Evolutionary conservation across 2,113 vertebrate genomes (phyloP), one percentile per base, ranked within the genome.

Genomic region (mouse (Mus musculus)): DNA sequence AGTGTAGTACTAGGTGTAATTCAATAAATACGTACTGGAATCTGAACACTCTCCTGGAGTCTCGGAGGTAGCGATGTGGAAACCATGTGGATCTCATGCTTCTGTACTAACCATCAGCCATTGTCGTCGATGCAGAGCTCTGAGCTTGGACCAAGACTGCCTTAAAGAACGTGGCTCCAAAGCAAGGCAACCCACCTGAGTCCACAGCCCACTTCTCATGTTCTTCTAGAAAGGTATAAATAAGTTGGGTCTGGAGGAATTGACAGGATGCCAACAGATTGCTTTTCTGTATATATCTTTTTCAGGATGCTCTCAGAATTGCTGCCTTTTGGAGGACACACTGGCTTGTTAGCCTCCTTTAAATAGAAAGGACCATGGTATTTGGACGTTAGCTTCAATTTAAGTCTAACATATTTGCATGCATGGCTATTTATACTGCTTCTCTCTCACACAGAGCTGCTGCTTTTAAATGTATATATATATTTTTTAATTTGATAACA

Each of bases 311-410:
- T 39, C 61, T 93, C 81, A 65, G 42, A 82, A 85, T 90, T 77
- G 54, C 56, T 59, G 20, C 80, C 17, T 19, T 96, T 93, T 72
- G 3, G 16, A 81, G 87, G 71, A 54, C 16, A 87, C 59, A 92
- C 67, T 61, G 67, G 26, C 42, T 82, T 93, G 11, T 63, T 96
- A 71, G 39, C 46, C 49, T 90, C 59, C 26, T 80, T 86, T 54
- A 97, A 90, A 84, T 61, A 85, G 84, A 94, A 91, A 85, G n/a
- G 65, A 59, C 88, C 42, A 33, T 33, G 30, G 24, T 17, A 14
- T 7, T 94, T 12, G 36, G 28, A 46, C 4, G 33, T 73, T 65
- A 67, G 90, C 22, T 28, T 81, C 65, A 59, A 30, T 75, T n/a
- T 26, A 56, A 71, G 39, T 33, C 85, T 92, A 56, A 73, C 26